Percentiles rank a stretch among this genome's conserved stretches.
Evolutionary conservation across 2,797 vertebrate genomes (phyloP).

Genomic region (Okamejei kenojei): DNA sequence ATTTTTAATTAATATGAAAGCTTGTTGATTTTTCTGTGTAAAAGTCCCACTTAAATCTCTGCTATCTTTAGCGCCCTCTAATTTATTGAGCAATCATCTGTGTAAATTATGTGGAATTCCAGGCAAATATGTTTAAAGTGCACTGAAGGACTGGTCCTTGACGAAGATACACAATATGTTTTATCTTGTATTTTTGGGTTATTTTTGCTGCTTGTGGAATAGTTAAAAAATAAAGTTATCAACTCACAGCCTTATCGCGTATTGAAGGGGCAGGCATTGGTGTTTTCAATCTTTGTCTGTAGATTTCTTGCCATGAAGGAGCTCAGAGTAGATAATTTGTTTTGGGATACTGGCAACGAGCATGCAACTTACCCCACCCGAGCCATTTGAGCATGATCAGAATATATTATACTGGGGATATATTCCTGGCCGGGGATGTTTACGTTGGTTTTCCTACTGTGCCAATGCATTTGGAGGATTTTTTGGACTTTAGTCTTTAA

Average conservation of each 20-base stretch:
- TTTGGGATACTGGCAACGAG: too few species aligned
- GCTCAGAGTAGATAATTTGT: too few species aligned
- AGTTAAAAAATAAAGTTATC: neutral
- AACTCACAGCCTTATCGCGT: too few species aligned
- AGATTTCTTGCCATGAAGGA: too few species aligned
- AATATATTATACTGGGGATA: neutral
- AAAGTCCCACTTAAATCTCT: neutral
- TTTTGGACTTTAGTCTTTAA: too few species aligned
- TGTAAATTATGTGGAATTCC: neutral
- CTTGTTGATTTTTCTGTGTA: neutral
- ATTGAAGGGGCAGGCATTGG: too few species aligned
- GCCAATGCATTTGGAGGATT: neutral
- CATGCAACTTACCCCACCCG: too few species aligned
- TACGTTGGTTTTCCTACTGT: too few species aligned
- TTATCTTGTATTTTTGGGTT: neutral
- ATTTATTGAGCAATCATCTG: neutral
- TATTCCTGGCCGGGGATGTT: too few species aligned
- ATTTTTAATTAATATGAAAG: neutral
- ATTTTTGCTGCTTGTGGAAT: neutral
- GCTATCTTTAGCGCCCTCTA: neutral
- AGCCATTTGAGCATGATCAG: neutral
- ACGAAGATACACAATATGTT: neutral
- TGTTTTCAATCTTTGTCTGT: too few species aligned
- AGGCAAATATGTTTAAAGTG: neutral
- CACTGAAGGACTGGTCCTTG: neutral